Base-by-base conservation (phyloP, 2,888 invertebrate genomes). In the Pachliopta kotzebuea region DNA sequence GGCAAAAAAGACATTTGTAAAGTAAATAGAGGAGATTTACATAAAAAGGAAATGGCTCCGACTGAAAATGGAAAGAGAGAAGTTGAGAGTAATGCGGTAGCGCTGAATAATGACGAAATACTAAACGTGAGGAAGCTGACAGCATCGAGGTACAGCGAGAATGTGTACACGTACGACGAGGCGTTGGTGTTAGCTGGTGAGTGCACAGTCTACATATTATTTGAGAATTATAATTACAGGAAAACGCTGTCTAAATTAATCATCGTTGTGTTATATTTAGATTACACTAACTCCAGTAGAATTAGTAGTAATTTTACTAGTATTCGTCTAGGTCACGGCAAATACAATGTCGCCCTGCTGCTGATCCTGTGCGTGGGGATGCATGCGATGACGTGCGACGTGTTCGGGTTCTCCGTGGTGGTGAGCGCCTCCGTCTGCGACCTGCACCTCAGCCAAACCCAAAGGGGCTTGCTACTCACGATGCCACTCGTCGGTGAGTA, bases 401-500 rank as follows among this genome's bases (percentile, higher is more conserved):
- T 84, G 74, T 84, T 83, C 64, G 83, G 84, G 7, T 77, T 84
- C 69, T 76, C 82, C 8, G 75, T 83, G 50, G 75, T 83, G 21
- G 76, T 83, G 17, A 70, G 69, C 2, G 76, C 78, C 0, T 70
- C 77, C 62, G 69, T 72, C 59, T 84, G 84, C 29, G 84, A 84
- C 56, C 74, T 83, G 54, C 58, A 76, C 1, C 67, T 84, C 6
- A 72, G 72, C 1, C 93, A 94, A 8, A 79, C 81, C 2, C 90
- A 94, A 74, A 93, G 94, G 71, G 94, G 94, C 20, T 82, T 93
- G 56, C 85, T 95, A 14, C 93, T 94, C 70, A 93, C 94, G 3
- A 90, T 93, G 65, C 94, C 95, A 65, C 92, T 95, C 75, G 75
- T 93, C 54, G 95, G 94, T 94, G 74, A 80, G 84, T 74, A 56